phyloP scores from a whole-genome alignment of 1,140 invertebrate genomes.

The Hypothenemus hampei region DNA sequence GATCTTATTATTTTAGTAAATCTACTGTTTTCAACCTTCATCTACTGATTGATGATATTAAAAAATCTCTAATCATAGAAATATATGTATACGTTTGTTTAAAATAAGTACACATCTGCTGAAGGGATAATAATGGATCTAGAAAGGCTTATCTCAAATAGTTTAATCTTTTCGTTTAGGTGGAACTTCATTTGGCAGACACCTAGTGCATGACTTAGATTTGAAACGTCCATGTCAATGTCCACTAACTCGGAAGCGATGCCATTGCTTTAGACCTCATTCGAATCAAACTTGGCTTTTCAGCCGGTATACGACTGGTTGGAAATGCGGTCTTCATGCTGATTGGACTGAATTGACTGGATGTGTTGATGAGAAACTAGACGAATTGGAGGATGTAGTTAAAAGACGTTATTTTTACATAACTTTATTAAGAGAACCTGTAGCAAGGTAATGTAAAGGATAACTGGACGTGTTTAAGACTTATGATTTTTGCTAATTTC shows the following conservation, averaged over 20 bases:
- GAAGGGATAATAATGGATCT: too few species aligned
- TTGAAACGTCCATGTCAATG: slow-evolving; percentile 81
- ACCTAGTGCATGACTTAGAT: slow-evolving; percentile 90
- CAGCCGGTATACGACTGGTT: slow-evolving; percentile 96
- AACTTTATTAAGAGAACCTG: slow-evolving; percentile 88
- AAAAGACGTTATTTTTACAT: slow-evolving; percentile 93
- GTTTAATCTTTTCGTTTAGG: slow-evolving; percentile 45
- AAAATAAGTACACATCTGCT: too few species aligned
- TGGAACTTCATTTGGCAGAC: slow-evolving; percentile 90
- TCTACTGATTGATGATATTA: too few species aligned
- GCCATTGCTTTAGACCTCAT: slow-evolving; percentile 88
- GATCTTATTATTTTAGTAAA: too few species aligned
- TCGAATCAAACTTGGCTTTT: slow-evolving; percentile 94
- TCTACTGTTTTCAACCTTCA: too few species aligned
- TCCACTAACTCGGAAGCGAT: slow-evolving; percentile 75
- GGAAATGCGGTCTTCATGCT: slow-evolving; percentile 97
- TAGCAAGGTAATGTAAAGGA: slow-evolving; percentile 60
- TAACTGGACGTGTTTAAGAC: too few species aligned
- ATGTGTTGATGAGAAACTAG: slow-evolving; percentile 82
- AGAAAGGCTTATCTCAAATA: too few species aligned
- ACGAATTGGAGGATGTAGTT: slow-evolving; percentile 77
- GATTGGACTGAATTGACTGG: slow-evolving; percentile 95
- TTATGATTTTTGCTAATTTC: too few species aligned
- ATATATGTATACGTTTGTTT: too few species aligned
- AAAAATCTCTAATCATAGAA: too few species aligned